phyloP scores from a whole-genome alignment of 2,113 vertebrate genomes.

The Athene noctua region DNA sequence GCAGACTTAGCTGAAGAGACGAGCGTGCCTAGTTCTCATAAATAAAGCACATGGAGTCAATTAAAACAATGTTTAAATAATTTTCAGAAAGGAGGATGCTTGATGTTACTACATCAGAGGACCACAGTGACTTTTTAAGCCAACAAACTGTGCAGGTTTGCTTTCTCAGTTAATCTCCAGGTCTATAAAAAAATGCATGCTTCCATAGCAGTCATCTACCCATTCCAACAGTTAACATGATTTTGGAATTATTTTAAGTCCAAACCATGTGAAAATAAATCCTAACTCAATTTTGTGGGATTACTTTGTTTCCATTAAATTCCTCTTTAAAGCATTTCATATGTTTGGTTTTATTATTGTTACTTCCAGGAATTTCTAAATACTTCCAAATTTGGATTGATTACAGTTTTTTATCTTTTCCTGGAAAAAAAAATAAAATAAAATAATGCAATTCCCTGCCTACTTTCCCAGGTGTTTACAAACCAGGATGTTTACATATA shows the following conservation, averaged over 20 bases:
- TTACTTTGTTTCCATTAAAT: constrained; percentile 45
- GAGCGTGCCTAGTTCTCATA: constrained; percentile 25
- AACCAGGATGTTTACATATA: background rate
- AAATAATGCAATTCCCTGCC: background rate
- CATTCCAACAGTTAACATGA: constrained; percentile 45
- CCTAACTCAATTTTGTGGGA: constrained; percentile 44
- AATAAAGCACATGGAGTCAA: constrained; percentile 50
- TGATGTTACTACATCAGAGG: constrained; percentile 49
- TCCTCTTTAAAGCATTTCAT: constrained; percentile 45
- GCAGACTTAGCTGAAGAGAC: constrained; percentile 4
- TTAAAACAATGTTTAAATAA: constrained; percentile 62
- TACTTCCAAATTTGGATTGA: constrained; percentile 40
- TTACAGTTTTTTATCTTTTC: constrained; percentile 22
- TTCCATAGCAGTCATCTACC: constrained; percentile 28
- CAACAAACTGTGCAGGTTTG: constrained; percentile 30
- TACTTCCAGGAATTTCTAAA: constrained; percentile 57
- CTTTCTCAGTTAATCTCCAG: constrained; percentile 41
- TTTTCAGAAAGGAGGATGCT: constrained; percentile 40
- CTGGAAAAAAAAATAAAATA: background rate
- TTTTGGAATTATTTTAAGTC: constrained; percentile 62
- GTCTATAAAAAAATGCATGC: constrained; percentile 7
- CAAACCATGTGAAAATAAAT: constrained; percentile 61
- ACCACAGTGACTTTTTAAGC: constrained; percentile 41
- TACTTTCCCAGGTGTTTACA: background rate
- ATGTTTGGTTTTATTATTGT: constrained; percentile 28